Conservation (phyloP, 1,140 invertebrate species). For the Apis dorsata region DNA sequence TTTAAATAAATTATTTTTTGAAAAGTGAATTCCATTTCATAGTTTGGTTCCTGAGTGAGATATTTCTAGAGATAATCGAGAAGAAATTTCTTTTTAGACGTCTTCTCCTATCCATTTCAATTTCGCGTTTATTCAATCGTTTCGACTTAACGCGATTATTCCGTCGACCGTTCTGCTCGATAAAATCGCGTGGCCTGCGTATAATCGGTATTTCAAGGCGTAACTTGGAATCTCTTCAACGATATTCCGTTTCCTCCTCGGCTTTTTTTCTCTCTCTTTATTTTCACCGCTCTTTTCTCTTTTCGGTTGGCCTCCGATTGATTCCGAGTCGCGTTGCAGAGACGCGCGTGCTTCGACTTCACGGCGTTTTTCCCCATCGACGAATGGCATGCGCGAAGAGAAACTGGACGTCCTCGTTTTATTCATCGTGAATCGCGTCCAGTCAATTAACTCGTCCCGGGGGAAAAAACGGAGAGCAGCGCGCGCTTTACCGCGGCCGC, state of each 20-base stretch:
- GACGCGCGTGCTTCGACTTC: constrained; percentile 23
- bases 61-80: too few species aligned
- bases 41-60: too few species aligned
- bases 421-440: constrained; percentile 53
- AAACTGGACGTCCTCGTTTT: constrained; percentile 43
- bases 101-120: neutral
- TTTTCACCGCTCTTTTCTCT: neutral
- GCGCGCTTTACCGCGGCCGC: neutral
- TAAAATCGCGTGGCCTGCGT: constrained; percentile 25
- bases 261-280: neutral
- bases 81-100: too few species aligned
- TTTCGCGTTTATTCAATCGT: neutral
- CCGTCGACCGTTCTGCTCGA: constrained; percentile 8
- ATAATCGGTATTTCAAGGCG: constrained; percentile 39
- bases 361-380: constrained; percentile 14
- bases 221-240: constrained; percentile 30
- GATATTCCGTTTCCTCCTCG: constrained; percentile 7
- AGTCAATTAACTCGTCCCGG: constrained; percentile 60
- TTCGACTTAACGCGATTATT: constrained; percentile 22
- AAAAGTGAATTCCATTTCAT: too few species aligned
- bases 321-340: neutral
- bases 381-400: constrained; percentile 30
- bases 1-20: too few species aligned
- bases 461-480: constrained; percentile 21
- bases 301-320: neutral